Percentiles rank a stretch among this genome's conserved stretches.
Conservation (phyloP, 1,140 invertebrate genomes). For the Liolophura sinensis region DNA sequence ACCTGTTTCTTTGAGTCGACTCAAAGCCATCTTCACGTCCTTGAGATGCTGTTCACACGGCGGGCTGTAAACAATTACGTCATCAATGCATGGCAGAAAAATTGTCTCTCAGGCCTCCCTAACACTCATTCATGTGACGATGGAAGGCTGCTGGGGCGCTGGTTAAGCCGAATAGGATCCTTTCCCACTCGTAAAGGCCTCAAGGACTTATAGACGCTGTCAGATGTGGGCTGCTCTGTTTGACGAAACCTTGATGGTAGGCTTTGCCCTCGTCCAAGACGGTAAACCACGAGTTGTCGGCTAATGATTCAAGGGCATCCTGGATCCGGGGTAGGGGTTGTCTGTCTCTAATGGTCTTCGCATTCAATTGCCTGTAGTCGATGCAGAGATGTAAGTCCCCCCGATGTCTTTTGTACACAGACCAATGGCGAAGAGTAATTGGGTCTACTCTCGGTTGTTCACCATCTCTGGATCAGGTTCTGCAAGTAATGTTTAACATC, state of each 20-base stretch:
- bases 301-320: constrained; percentile 15
- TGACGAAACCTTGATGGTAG: constrained; percentile 19
- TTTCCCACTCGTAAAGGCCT: constrained; percentile 21
- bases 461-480: constrained; percentile 11
- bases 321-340: constrained; percentile 20
- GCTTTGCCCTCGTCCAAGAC: constrained; percentile 20
- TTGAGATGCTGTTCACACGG: constrained; percentile 14
- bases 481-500: too few species aligned
- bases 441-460: constrained; percentile 9
- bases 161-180: constrained; percentile 26
- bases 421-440: constrained; percentile 6
- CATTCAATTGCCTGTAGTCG: constrained; percentile 20
- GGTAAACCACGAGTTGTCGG: constrained; percentile 15
- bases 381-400: constrained; percentile 17
- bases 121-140: constrained; percentile 18
- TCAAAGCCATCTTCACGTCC: constrained; percentile 46
- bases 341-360: constrained; percentile 10
- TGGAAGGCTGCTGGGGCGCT: constrained; percentile 22
- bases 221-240: constrained; percentile 11
- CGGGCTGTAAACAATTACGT: constrained; percentile 20
- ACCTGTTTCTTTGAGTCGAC: constrained; percentile 42
- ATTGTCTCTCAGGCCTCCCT: constrained; percentile 11
- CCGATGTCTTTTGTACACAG: constrained; percentile 22
- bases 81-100: constrained; percentile 26
- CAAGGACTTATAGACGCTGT: constrained; percentile 21